A percentile compares a stretch with the other conserved stretches of the same genome.
These are phyloP conservation scores for Catotricha subobsoleta DNA, from an alignment of 2,888 invertebrate genomes.

Conservation along the genomic window DNA sequence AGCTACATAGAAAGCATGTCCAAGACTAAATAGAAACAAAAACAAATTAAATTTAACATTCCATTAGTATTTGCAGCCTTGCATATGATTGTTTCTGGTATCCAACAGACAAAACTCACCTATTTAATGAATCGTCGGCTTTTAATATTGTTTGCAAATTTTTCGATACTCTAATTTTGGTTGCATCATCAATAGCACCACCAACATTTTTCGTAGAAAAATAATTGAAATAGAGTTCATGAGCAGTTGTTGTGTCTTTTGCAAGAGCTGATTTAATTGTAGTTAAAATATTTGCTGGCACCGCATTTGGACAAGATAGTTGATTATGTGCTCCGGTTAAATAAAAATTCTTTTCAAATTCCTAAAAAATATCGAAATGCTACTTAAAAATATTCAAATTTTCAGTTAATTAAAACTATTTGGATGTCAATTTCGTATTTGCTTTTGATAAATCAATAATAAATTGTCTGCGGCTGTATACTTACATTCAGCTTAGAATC, in stretches of 20 bases:
- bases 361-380: constrained; percentile 16
- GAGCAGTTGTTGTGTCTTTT: constrained; percentile 43
- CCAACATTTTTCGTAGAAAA: constrained; percentile 50
- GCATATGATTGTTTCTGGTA: too few species aligned
- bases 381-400: neutral
- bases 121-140: constrained; percentile 62
- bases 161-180: constrained; percentile 50
- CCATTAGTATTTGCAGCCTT: neutral
- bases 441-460: too few species aligned
- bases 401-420: neutral
- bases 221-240: constrained; percentile 58
- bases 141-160: constrained; percentile 59
- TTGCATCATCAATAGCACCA: constrained; percentile 43
- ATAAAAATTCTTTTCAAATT: constrained; percentile 42
- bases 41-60: neutral
- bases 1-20: constrained; percentile 70
- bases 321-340: constrained; percentile 43
- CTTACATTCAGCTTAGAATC: constrained; percentile 33
- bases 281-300: constrained; percentile 33
- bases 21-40: constrained; percentile 38
- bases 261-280: constrained; percentile 40
- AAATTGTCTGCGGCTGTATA: too few species aligned
- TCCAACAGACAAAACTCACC: constrained; percentile 35
- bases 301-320: constrained; percentile 35
- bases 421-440: neutral